phyloP scores from a whole-genome alignment of 92 coral and sea anemone genomes.

The Heteractis magnifica region DNA sequence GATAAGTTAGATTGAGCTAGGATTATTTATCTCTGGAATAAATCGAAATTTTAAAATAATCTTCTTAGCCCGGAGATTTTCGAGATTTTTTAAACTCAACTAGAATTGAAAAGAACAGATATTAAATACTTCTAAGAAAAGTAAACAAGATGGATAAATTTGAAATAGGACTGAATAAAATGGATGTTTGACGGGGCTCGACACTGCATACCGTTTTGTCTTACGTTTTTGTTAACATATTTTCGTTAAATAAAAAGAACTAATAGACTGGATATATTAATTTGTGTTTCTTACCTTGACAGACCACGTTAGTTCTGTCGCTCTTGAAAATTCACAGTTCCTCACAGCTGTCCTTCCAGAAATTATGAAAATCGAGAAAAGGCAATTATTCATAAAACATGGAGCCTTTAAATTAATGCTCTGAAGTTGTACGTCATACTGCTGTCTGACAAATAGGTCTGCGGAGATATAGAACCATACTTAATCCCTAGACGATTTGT shows the following conservation, averaged over 20 bases:
- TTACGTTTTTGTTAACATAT: not conserved
- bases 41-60: not conserved
- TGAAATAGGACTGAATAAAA: not conserved
- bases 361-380: not conserved
- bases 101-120: not conserved
- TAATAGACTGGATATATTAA: not conserved
- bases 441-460: not conserved
- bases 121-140: not conserved
- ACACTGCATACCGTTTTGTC: not conserved
- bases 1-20: not conserved
- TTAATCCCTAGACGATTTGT: not conserved
- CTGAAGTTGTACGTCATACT: not conserved
- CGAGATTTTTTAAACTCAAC: not conserved
- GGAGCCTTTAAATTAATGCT: not conserved
- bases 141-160: not conserved
- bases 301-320: not conserved
- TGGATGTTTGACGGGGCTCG: not conserved
- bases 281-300: not conserved
- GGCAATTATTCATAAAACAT: constrained; percentile 6
- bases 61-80: not conserved
- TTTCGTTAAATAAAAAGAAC: not conserved
- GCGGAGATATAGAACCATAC: not conserved
- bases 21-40: not conserved
- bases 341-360: not conserved
- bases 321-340: not conserved